Base-by-base conservation (phyloP, 2,113 vertebrate genomes). In the Pedionomus torquatus region DNA sequence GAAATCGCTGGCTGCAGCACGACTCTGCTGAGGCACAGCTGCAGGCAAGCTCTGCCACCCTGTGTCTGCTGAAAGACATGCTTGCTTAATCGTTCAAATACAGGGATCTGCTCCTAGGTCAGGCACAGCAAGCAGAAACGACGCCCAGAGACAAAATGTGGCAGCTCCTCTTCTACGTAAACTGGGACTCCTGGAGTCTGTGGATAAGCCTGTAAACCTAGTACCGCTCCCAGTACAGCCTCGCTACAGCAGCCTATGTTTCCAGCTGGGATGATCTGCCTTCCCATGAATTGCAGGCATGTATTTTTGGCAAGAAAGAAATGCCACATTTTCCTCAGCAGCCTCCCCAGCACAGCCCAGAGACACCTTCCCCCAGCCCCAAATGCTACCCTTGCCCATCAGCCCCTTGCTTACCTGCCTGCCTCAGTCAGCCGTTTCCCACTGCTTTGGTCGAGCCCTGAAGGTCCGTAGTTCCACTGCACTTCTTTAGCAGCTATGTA, bases 401-500 rank as follows among this genome's bases (percentile, higher is more conserved):
- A 81, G 41, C 39, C 30, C 25, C 43, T 70, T 25, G 77, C 95
- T 97, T 91, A 98, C 98, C 98, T 97, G 93, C 87, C 96, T n/a
- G 95, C 86, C 28, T 98, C 97, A 37, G 19, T 96, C 79, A 98
- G 96, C 87, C 3, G 90, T 75, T 97, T 95, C 60, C 98, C 97
- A 20, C 52, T 98, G 93, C 39, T 95, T 12, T 17, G 94, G 84
- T 98, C 97, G 0, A 79, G 18, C 17, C 95, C 97, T 0, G 91
- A 95, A 5, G 98, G 98, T 11, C 96, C 98, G 0, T 98, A 98
- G 92, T 98, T 89, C 98, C 98, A 98, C 65, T 66, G 95, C 60
- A 98, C 89, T 6, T 98, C 98, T 93, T 97, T 96, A 17, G 98
- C 98, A 28, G 97, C 95, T 49, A 98, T 98, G 96, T 95, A 98